A percentile compares a stretch with the other conserved stretches of the same genome.
Conservation (phyloP, 1,140 invertebrate species). For the Brachionus plicatilis region DNA sequence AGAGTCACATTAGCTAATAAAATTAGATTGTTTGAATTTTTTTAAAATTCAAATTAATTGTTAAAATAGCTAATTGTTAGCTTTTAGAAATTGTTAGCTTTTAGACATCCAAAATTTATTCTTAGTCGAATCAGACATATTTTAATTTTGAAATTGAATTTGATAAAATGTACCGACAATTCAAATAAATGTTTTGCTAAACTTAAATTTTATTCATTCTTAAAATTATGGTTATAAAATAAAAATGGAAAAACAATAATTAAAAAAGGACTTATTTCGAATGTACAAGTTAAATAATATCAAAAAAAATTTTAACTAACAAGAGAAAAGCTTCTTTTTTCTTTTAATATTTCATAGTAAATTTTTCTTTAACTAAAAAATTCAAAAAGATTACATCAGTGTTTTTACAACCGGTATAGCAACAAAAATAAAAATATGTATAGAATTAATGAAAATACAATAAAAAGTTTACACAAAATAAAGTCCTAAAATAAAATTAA, state of each 20-base stretch:
- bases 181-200: background rate
- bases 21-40: background rate
- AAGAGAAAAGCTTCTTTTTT: background rate
- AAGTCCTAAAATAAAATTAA: background rate
- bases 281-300: background rate
- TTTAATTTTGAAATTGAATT: background rate
- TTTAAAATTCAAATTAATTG: background rate
- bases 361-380: background rate
- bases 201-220: slow-evolving; percentile 13
- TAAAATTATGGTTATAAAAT: slow-evolving; percentile 3
- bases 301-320: background rate
- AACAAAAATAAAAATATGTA: background rate
- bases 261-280: background rate
- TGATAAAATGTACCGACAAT: background rate
- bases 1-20: background rate
- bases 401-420: background rate
- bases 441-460: background rate
- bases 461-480: background rate
- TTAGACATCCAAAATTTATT: no score
- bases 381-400: background rate
- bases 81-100: no score
- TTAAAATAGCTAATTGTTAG: no score
- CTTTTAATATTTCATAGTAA: background rate
- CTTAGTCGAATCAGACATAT: no score
- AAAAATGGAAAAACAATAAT: background rate